Evolutionary conservation across 1,140 invertebrate species (phyloP), one percentile per base, ranked within the genome.

Genomic region (Wiebesia pumilae): DNA sequence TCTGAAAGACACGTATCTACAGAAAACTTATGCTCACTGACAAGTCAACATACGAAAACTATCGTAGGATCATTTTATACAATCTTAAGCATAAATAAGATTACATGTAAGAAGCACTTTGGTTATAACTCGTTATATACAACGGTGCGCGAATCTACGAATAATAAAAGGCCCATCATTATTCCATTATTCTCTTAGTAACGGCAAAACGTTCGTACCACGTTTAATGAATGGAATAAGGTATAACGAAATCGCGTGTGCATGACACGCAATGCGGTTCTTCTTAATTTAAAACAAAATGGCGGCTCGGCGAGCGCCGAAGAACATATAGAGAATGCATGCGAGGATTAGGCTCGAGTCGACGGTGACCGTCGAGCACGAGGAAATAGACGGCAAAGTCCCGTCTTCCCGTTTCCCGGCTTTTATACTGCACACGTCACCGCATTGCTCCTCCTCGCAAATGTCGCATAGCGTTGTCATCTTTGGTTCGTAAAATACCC

Each of bases 401-500:
- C 83, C 87, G 6, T 84, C 83, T 35, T 81, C 78, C 6, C 80
- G 78, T 30, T 87, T 87, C 12, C 83, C 83, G 4, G 83, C 79
- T 10, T 78, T 87, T 38, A 87, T 85, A 40, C 86, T 87, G 86
- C 95, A 95, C 4, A 94, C 89, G 82, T 95, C 88, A 19, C 93
- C 94, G 81, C 96, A 97, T 84, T 97, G 96, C 79, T 96, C 95
- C 27, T 95, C 95, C 87, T 97, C 96, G 88, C 97, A 97, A 87
- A 97, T 96, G 90, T 97, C 96, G 91, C 97, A 97, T 43, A 97
- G 92, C 9, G 95, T 96, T 0, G 96, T 94, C 88, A 93, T 95
- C 86, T 94, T 94, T n/a, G 96, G 95, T 90, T 96, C 94, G 90
- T 97, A 97, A 91, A 97, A 97, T 88, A 96, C 95, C 86, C 96